Evolutionary conservation across 1,140 invertebrate species (phyloP), one percentile per base, ranked within the genome.

Genomic region (Colletes latitarsis): DNA sequence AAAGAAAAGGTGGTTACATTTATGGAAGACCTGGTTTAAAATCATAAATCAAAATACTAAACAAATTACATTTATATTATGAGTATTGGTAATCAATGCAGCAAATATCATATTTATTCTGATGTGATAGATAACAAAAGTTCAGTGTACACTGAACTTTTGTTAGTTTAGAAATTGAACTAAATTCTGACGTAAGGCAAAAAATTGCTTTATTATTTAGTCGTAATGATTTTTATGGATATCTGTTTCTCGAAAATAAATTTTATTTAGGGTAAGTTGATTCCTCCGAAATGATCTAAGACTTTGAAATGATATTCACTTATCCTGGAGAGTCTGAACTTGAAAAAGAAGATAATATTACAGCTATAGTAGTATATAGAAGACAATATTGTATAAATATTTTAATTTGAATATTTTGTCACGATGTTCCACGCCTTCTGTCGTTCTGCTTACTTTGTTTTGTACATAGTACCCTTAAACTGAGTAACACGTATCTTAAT

Each of bases 371-470:
- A 30, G 30, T 30, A 30, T 30, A 2, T 2, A 14, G 14, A 67
- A 69, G 15, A 70, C 30, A 63, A 64, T 66, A 12, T 67, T 12
- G 9, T 57, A n/a, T 19, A 43, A 46, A 3, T 12, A n/a, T 73
- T n/a, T 62, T 4, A n/a, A 60, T n/a, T 57, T 73, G 69, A 53
- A 73, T 41, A 62, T 73, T 62, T 46, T 19, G 43, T 15, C 46
- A 72, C 58, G 14, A 43, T 58, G 3, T 17, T 72, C 55, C 15
- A 60, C 15, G 19, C 3, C 39, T 1, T 43, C 12, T 21, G 10
- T 49, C 10, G 10, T 49, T 49, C 19, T 41, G 30, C 17, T 39
- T 58, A 19, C 53, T 3, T 58, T 21, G 60, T 43, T 1, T 39
- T 41, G n/a, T 12, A 15, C 14, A 62, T 39, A 49, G 4, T 39